phyloP scores from a whole-genome alignment of 2,113 vertebrate genomes.

The Progne subis region DNA sequence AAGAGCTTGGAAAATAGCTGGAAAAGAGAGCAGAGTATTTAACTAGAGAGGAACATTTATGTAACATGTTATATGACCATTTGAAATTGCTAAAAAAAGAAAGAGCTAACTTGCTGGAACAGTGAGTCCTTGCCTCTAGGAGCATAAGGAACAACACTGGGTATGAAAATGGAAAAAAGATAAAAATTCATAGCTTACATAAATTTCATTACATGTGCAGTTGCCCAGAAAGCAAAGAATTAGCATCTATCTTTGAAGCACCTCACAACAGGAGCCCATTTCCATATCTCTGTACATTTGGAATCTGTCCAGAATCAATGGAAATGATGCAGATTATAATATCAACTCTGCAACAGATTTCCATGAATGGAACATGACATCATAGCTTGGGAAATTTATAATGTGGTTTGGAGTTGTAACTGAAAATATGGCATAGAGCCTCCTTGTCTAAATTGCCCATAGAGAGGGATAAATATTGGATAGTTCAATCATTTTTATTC shows the following conservation, averaged over 20 bases:
- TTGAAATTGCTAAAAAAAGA: background rate
- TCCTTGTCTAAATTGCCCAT: background rate
- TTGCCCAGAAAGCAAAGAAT: background rate
- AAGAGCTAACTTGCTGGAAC: background rate
- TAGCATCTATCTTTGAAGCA: background rate
- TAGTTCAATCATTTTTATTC: background rate
- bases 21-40: background rate
- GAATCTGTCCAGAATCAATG: background rate
- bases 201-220: background rate
- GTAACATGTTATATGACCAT: background rate
- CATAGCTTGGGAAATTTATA: background rate
- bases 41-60: background rate
- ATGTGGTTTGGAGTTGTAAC: background rate
- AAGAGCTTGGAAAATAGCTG: background rate
- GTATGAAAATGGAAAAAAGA: background rate
- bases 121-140: background rate
- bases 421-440: background rate
- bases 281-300: background rate
- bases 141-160: background rate
- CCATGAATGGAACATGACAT: background rate
- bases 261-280: background rate
- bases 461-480: background rate
- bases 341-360: background rate
- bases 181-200: background rate
- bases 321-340: background rate